Evolutionary conservation across 2,113 vertebrate genomes (phyloP).

Genomic region (Brachyhypopomus gauderio): DNA sequence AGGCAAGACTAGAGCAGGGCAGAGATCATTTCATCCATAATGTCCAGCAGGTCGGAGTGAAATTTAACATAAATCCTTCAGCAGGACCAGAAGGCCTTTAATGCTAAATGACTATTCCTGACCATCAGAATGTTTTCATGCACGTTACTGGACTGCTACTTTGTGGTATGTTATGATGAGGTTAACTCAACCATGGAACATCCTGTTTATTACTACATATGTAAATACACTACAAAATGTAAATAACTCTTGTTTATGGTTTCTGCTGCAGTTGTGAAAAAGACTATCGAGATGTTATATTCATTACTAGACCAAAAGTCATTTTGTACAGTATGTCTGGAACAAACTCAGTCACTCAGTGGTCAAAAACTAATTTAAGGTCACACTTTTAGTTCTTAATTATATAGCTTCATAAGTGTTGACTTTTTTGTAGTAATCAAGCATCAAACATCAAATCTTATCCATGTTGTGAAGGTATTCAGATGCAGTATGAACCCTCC

Average conservation of each 20-base stretch:
- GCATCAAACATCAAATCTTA: conserved; percentile 36
- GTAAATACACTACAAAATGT: too few relatives aligned
- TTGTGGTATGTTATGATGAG: conserved; percentile 7
- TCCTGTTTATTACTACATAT: background rate
- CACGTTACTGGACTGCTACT: background rate
- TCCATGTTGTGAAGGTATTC: conserved; percentile 30
- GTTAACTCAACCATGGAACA: conserved; percentile 1
- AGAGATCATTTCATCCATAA: conserved; percentile 48
- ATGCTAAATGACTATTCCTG: background rate
- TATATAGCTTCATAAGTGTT: background rate
- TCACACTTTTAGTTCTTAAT: background rate
- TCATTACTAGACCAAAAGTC: too few relatives aligned
- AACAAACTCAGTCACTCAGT: too few relatives aligned
- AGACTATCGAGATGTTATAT: too few relatives aligned
- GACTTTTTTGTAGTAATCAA: background rate
- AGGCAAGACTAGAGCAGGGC: conserved; percentile 28
- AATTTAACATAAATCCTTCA: conserved; percentile 34
- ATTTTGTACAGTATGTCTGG: too few relatives aligned
- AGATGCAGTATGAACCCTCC: conserved; percentile 24
- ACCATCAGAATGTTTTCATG: conserved; percentile 10
- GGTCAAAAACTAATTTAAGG: background rate
- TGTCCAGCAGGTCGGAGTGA: conserved; percentile 17
- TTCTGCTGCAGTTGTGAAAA: too few relatives aligned
- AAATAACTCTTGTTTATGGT: background rate
- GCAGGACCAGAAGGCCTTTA: conserved; percentile 25